Percentiles rank a stretch among this genome's conserved stretches.
Evolutionary conservation across 2,797 vertebrate species (phyloP).

Genomic region (Hephaestus fuliginosus): DNA sequence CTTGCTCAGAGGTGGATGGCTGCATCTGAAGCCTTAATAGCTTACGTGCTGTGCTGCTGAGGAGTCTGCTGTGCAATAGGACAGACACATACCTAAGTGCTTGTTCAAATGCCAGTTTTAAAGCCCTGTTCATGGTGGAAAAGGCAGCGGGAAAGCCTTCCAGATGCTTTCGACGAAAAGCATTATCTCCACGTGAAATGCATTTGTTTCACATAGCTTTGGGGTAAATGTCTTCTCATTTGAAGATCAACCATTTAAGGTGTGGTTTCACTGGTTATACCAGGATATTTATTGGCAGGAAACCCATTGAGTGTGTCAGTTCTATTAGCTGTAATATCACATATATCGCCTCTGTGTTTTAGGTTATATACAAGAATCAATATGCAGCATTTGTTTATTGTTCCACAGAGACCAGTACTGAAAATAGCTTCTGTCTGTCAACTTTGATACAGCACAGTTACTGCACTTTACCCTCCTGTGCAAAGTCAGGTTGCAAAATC

Average conservation of each 20-base stretch:
- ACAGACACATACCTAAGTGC: slow-evolving; percentile 27
- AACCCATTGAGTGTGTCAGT: slow-evolving; percentile 8
- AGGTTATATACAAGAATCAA: slow-evolving; percentile 43
- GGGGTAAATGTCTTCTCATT: slow-evolving; percentile 24
- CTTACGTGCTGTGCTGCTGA: slow-evolving; percentile 49
- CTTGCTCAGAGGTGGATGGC: slow-evolving; percentile 10
- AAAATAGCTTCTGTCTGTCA: slow-evolving; percentile 54
- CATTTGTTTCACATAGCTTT: slow-evolving; percentile 36
- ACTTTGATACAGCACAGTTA: slow-evolving; percentile 32
- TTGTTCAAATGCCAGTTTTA: slow-evolving; percentile 47
- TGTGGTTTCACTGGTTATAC: neutral
- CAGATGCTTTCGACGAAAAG: slow-evolving; percentile 20
- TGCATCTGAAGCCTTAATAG: slow-evolving; percentile 46
- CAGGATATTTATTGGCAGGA: slow-evolving; percentile 7
- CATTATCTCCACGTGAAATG: slow-evolving; percentile 53
- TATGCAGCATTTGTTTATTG: slow-evolving; percentile 48
- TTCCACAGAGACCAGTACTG: slow-evolving; percentile 31
- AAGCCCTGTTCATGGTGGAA: slow-evolving; percentile 40
- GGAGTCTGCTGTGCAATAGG: slow-evolving; percentile 29
- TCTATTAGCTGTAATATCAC: slow-evolving; percentile 7
- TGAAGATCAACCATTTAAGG: slow-evolving; percentile 26
- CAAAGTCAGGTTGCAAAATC: slow-evolving; percentile 45
- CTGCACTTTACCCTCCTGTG: slow-evolving; percentile 41
- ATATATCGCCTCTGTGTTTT: slow-evolving; percentile 7
- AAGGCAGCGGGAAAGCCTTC: slow-evolving; percentile 35